Conservation (phyloP, 2,888 invertebrate species). For the Fragum whitleyi region DNA sequence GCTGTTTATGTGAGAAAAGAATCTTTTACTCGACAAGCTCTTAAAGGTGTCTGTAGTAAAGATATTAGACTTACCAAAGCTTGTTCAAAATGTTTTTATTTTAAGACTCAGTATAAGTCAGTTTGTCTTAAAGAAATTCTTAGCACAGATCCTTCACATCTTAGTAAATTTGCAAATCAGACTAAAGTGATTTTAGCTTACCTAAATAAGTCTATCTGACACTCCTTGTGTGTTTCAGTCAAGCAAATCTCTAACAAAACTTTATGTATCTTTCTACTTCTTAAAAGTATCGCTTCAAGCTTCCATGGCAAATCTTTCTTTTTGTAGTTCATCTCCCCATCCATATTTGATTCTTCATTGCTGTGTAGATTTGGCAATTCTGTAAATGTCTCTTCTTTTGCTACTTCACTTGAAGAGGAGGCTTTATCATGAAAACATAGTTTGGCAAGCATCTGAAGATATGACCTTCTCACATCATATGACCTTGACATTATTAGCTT, state of each 20-base stretch:
- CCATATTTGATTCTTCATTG: neutral
- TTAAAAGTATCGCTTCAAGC: neutral
- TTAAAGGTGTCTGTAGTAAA: too few relatives aligned
- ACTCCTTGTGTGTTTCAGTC: slow-evolving; percentile 65
- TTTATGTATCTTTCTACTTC: slow-evolving; percentile 40
- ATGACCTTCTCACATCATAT: slow-evolving; percentile 57
- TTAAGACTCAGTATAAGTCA: too few relatives aligned
- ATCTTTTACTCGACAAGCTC: too few relatives aligned
- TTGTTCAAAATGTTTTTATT: too few relatives aligned
- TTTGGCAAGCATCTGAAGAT: slow-evolving; percentile 24
- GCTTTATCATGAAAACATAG: neutral
- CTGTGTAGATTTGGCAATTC: neutral
- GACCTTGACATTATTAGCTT: slow-evolving; percentile 45
- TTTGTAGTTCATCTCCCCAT: neutral
- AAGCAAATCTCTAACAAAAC: slow-evolving; percentile 60
- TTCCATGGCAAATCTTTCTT: neutral
- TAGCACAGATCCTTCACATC: too few relatives aligned
- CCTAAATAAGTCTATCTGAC: slow-evolving; percentile 64
- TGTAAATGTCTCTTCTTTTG: neutral
- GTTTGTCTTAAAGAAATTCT: too few relatives aligned
- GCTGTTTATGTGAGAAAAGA: too few relatives aligned
- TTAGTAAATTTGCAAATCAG: too few relatives aligned
- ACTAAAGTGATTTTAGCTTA: neutral
- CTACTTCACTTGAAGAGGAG: neutral
- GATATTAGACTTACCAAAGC: too few relatives aligned